Evolutionary conservation across 2,113 vertebrate species (phyloP).

Genomic region (Aythya baeri): DNA sequence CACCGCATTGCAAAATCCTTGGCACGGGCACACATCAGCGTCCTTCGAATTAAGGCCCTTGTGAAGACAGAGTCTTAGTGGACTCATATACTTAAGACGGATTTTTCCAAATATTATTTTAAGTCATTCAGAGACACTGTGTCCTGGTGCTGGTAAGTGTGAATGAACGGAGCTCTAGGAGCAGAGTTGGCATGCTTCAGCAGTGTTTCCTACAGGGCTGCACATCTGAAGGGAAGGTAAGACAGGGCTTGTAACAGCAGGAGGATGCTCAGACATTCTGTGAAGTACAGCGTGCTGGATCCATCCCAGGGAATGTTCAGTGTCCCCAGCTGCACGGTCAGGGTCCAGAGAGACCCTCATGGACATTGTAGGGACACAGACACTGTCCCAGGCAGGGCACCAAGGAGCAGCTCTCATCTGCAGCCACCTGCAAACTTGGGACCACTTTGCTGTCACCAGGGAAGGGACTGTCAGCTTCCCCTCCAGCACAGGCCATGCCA

Average conservation of each 20-base stretch:
- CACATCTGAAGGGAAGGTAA: fast-evolving
- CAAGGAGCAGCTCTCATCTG: not conserved
- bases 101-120: conserved; percentile 66
- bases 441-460: fast-evolving
- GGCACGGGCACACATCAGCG: not conserved
- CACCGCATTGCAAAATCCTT: conserved; percentile 56
- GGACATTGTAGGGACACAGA: not conserved
- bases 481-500: not conserved
- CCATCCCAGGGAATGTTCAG: not conserved
- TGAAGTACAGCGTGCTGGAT: fast-evolving
- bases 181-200: fast-evolving
- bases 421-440: fast-evolving
- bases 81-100: conserved; percentile 48
- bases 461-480: not conserved
- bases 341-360: not conserved
- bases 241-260: not conserved
- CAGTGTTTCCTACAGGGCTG: not conserved
- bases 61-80: conserved; percentile 61
- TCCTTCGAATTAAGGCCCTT: conserved; percentile 58
- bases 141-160: conserved; percentile 35
- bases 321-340: not conserved
- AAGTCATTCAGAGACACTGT: conserved; percentile 53
- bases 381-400: not conserved
- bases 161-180: conserved; percentile 29
- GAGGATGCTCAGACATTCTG: not conserved